A percentile compares a stretch with the other conserved stretches of the same genome.
phyloP scores from a whole-genome alignment of 2,113 vertebrate species.

The Amblyopsis rosae region DNA sequence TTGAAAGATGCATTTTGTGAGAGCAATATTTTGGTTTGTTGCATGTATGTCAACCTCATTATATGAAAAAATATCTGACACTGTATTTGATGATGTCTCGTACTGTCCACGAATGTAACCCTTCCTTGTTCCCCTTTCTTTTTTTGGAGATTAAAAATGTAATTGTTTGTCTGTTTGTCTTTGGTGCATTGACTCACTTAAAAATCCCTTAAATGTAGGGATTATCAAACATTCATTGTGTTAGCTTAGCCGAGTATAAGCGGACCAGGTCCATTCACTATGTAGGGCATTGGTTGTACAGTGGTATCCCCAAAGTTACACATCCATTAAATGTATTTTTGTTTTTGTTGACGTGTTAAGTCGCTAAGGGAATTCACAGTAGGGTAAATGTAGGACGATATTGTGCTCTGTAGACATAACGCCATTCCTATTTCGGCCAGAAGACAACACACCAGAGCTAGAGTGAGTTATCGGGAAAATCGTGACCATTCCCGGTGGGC shows the following conservation, averaged over 20 bases:
- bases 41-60: constrained; percentile 47
- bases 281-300: constrained; percentile 28
- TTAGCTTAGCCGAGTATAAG: neutral
- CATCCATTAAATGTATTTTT: constrained; percentile 27
- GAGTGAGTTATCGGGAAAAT: too few relatives aligned
- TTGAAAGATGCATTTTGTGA: neutral
- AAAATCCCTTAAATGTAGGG: neutral
- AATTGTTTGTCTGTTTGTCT: constrained; percentile 11
- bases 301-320: constrained; percentile 1
- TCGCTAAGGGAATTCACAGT: constrained; percentile 21
- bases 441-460: neutral
- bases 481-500: too few relatives aligned
- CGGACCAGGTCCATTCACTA: neutral
- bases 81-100: constrained; percentile 18
- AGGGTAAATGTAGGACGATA: constrained; percentile 45
- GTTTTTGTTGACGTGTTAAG: constrained; percentile 3
- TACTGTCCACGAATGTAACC: constrained; percentile 41
- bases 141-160: constrained; percentile 52
- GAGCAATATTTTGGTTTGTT: constrained; percentile 36
- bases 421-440: constrained; percentile 43
- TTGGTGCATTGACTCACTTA: neutral
- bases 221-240: constrained; percentile 23
- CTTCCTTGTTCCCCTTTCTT: neutral
- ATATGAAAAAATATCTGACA: constrained; percentile 8
- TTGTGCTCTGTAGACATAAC: constrained; percentile 36